Base-by-base conservation (phyloP, 2,888 invertebrate genomes). In the Griposia aprilina region DNA sequence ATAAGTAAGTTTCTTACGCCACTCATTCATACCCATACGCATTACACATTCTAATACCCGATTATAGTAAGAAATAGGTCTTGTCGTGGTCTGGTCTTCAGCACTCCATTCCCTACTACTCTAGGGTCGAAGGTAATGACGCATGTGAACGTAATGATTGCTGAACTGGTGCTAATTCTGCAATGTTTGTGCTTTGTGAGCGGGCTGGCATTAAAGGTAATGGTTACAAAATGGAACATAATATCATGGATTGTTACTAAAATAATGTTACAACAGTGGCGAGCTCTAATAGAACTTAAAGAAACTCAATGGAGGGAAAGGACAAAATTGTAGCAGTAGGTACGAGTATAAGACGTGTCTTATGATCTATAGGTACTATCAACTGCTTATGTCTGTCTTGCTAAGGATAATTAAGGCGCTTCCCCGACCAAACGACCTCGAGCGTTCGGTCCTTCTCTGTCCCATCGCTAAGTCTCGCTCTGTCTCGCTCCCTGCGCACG, bases 141-240 rank as follows among this genome's bases (percentile, higher is more conserved):
- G 52, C n/a, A 30, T 15, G 7, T 55, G 48, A 81, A 62, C 26
- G 36, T 23, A 81, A 62, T 74, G 7, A 78, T 48, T 62, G 26
- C 60, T 60, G 52, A 60, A 60, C 10, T 60, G 13, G 60, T 60
- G 60, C 45, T 81, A 81, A 80, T 60, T 78, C 23, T 60, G 17
- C 17, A 17, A 52, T 23, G n/a, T 52, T 81, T 36, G 45, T 48
- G 52, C 17, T 55, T 73, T 36, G 52, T 52, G 60, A 17, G 52
- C n/a, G 17, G 15, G 50, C 30, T 20, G 30, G 0, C n/a, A 45
- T 63, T 71, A 23, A 52, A 20, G 6, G 26, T 36, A 26, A 78
- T 17, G 23, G 15, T 36, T 73, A 5, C 62, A 63, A 62, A 48
- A 20, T 69, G 52, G 26, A 69, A 36, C 2, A 63, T 63, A 55